These are phyloP conservation scores for Hirudinaria manillensis DNA, from an alignment of 2,888 invertebrate genomes.

Conservation along the genomic window DNA sequence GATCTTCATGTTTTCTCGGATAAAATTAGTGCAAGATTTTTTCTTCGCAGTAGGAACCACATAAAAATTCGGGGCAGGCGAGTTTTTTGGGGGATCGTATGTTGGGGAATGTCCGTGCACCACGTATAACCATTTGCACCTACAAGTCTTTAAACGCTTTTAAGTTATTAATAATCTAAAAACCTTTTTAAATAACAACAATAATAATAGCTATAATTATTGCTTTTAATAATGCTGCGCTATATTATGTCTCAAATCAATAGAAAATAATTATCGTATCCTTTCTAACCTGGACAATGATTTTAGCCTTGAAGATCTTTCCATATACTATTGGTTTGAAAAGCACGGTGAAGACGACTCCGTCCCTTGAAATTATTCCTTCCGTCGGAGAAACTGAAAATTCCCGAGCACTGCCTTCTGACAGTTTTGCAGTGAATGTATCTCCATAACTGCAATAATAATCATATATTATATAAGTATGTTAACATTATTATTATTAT, in stretches of 20 bases:
- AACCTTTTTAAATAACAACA: too few relatives aligned
- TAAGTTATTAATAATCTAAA: too few relatives aligned
- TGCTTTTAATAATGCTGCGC: too few relatives aligned
- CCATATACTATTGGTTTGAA: slow-evolving; percentile 52
- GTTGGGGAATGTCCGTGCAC: background rate
- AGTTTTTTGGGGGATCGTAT: background rate
- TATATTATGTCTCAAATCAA: too few relatives aligned
- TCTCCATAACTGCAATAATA: background rate
- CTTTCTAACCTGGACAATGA: slow-evolving; percentile 50
- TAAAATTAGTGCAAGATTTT: background rate
- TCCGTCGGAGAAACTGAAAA: slow-evolving; percentile 47
- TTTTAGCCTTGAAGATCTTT: slow-evolving; percentile 49
- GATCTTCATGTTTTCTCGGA: background rate
- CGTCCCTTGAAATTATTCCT: slow-evolving; percentile 50
- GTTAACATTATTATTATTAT: too few relatives aligned
- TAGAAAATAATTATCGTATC: too few relatives aligned
- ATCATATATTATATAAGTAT: too few relatives aligned
- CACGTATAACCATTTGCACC: background rate
- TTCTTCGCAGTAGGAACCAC: background rate
- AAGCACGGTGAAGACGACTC: slow-evolving; percentile 47
- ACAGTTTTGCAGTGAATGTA: slow-evolving; percentile 45
- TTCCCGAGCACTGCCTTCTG: slow-evolving; percentile 50
- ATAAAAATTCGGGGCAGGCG: background rate
- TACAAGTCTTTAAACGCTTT: background rate
- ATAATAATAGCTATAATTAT: too few relatives aligned